A percentile compares a stretch with the other conserved stretches of the same genome.
Evolutionary conservation across 2,113 vertebrate species (phyloP).

Genomic region (Columba livia): DNA sequence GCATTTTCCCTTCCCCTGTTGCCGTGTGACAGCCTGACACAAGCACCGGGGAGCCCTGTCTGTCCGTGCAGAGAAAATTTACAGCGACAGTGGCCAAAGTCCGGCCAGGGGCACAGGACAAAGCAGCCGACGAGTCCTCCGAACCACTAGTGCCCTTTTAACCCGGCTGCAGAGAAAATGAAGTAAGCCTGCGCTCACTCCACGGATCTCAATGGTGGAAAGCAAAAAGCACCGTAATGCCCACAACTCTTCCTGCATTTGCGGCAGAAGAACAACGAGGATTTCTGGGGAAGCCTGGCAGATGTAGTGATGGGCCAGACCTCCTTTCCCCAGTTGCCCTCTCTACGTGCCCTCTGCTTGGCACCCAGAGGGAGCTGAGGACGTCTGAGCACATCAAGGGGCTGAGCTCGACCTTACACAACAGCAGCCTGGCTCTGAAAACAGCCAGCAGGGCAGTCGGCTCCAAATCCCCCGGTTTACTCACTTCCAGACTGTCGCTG

Average conservation of each 20-base stretch:
- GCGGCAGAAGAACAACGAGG: background rate
- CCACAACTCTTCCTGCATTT: background rate
- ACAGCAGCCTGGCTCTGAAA: background rate
- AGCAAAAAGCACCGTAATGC: background rate
- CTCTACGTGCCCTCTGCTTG: background rate
- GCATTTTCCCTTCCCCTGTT: background rate
- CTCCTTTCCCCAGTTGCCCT: background rate
- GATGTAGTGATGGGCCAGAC: background rate
- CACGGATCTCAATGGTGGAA: background rate
- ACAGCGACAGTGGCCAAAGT: accelerated
- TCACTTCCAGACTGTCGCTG: slow-evolving; percentile 97
- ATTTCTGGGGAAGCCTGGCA: background rate
- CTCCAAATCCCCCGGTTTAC: background rate
- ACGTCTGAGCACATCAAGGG: background rate
- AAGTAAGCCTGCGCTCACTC: background rate
- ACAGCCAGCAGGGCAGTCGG: accelerated
- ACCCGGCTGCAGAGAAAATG: background rate
- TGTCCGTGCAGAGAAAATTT: background rate
- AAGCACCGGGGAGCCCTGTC: background rate
- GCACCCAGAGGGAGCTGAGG: background rate
- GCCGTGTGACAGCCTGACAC: background rate
- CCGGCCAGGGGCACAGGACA: background rate
- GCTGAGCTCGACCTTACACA: background rate
- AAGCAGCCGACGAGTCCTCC: background rate
- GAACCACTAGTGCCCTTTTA: background rate